Evolutionary conservation across 2,797 vertebrate genomes (phyloP).

Genomic region (Pseudotriccus pelzelni): DNA sequence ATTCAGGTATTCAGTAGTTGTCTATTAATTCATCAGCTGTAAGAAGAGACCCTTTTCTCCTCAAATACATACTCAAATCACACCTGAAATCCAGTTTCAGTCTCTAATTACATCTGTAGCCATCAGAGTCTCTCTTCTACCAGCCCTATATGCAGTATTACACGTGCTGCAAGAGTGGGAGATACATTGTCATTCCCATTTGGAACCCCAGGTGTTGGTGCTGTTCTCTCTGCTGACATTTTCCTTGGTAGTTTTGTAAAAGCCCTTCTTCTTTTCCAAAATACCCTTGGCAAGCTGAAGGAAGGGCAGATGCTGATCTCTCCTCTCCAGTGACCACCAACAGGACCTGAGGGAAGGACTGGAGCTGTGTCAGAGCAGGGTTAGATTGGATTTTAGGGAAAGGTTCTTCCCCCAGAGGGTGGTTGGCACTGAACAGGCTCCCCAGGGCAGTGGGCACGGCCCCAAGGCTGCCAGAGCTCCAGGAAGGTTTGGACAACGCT

Average conservation of each 20-base stretch:
- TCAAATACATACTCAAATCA: not conserved
- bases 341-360: not conserved
- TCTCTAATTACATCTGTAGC: not conserved
- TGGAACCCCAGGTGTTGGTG: not conserved
- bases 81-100: not conserved
- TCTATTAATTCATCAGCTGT: not conserved
- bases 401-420: not conserved
- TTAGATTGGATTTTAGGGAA: accelerated
- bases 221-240: not conserved
- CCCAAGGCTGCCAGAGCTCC: not conserved
- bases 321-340: not conserved
- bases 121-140: not conserved
- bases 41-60: not conserved
- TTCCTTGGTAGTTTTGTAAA: not conserved
- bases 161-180: not conserved
- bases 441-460: not conserved
- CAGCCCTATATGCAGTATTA: not conserved
- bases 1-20: not conserved
- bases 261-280: not conserved
- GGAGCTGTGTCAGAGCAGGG: accelerated
- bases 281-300: not conserved
- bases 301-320: not conserved
- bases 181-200: not conserved
- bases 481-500: accelerated
- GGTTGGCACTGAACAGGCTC: not conserved